phyloP scores from a whole-genome alignment of 1,140 invertebrate species.

The Procambarus clarkii region DNA sequence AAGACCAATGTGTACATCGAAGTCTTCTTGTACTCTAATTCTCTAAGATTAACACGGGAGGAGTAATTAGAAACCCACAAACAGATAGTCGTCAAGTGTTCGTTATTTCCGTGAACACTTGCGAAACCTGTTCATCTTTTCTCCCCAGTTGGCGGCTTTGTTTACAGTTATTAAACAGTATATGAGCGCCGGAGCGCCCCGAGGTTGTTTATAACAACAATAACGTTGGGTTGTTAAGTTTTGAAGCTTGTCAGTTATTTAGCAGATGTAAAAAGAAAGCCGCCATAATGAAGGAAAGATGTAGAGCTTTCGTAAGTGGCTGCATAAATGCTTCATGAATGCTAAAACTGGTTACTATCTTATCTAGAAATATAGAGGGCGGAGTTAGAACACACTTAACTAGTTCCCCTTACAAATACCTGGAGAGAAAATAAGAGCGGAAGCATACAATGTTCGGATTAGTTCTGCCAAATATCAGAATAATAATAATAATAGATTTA shows the following conservation, averaged over 20 bases:
- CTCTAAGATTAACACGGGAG: not conserved
- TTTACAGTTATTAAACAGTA: no score
- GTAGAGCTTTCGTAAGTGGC: no score
- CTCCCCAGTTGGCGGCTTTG: no score
- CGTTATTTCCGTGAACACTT: no score
- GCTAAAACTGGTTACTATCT: not conserved
- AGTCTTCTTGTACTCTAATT: slow-evolving; percentile 13
- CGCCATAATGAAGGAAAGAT: no score
- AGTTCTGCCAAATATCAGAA: not conserved
- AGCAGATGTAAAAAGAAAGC: no score
- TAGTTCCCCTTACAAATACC: not conserved
- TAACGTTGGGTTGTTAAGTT: no score
- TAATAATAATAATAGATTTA: not conserved
- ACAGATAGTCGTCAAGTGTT: not conserved
- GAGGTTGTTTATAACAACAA: no score
- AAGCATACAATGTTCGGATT: not conserved
- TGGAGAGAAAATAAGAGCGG: not conserved
- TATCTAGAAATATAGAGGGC: not conserved
- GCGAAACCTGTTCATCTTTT: no score
- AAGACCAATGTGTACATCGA: not conserved
- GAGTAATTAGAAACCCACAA: not conserved
- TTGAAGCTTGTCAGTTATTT: no score
- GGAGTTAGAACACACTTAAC: not conserved
- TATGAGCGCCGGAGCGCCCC: no score
- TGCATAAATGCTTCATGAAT: no score